Base-by-base conservation (phyloP, 2,888 invertebrate genomes). In the Tetanocera ferruginea region DNA sequence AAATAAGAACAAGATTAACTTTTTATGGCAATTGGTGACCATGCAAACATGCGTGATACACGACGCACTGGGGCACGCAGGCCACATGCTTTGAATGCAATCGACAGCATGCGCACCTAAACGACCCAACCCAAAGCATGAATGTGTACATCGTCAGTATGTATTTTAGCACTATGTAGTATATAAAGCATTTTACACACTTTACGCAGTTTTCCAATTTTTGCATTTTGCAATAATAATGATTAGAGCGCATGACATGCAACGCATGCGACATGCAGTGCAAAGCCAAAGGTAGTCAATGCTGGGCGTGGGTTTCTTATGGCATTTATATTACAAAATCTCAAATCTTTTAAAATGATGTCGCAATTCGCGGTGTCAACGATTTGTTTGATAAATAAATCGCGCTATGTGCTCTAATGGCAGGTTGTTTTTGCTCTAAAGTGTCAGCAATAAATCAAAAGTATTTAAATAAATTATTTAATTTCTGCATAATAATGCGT, bases 1-100 rank as follows among this genome's bases (percentile, higher is more conserved):
- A 81, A 82, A 82, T 86, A 86, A 85, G 85, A 86, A 85, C 85
- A 84, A 84, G 86, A 85, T 84, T 82, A 81, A 81, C 79, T 80
- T 82, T 83, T 79, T 80, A 62, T 71, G 51, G 67, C 78, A 76
- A 73, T 79, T 77, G 28, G 60, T 28, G 28, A 60, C 60, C 60
- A 60, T 60, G 60, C 60, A 25, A 60, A 60, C 60, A 60, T 28
- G 60, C 60, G 60, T 60, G 60, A 28, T 60, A 28, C 60, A 60
- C 23, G 8, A 28, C 14, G 28, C 60, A 60, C 25, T 28, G 60
- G 60, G 25, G 60, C 60, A 11, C 25, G 25, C 43, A 43, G 43
- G 43, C 60, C 25, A 28, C 60, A 60, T 28, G 60, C 60, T 60
- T 57, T 60, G 60, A 28, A 60, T 5, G 60, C 25, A 25, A 60